A percentile compares a stretch with the other conserved stretches of the same genome.
Evolutionary conservation across 2,888 invertebrate genomes (phyloP).

Genomic region (Hypomecis atomaria): DNA sequence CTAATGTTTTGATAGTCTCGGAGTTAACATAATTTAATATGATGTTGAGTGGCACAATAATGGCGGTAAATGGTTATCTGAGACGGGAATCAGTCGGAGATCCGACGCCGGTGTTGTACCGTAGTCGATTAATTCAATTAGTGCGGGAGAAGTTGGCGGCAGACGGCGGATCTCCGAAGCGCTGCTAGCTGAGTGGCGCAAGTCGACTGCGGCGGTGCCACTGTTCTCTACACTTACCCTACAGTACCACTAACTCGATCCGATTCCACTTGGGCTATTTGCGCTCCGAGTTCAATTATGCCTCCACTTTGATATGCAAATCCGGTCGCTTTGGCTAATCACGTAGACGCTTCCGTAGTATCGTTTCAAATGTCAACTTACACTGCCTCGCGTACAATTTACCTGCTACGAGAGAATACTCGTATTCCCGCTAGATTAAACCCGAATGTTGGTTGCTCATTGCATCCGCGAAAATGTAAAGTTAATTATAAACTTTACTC

Average conservation of each 20-base stretch:
- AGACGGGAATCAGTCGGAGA: conserved; percentile 75
- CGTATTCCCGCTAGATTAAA: conserved; percentile 33
- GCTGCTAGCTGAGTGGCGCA: conserved; percentile 38
- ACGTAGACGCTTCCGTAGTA: conserved; percentile 75
- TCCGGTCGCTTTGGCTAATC: conserved; percentile 79
- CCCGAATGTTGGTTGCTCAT: conserved; percentile 32
- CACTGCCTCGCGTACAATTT: conserved; percentile 37
- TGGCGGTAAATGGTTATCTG: conserved; percentile 77
- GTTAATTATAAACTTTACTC: conserved; percentile 29
- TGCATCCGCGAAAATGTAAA: conserved; percentile 25
- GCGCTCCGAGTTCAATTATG: conserved; percentile 80
- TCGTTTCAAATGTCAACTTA: conserved; percentile 69
- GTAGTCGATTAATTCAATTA: conserved; percentile 81
- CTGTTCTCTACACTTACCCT: conserved; percentile 67
- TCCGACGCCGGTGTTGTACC: conserved; percentile 63
- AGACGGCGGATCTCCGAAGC: conserved; percentile 50
- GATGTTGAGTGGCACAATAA: conserved; percentile 74
- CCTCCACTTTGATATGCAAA: conserved; percentile 83
- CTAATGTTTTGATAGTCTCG: conserved; percentile 40
- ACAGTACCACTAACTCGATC: conserved; percentile 78
- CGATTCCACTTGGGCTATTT: conserved; percentile 81
- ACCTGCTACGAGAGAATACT: conserved; percentile 33
- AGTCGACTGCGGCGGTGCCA: conserved; percentile 41
- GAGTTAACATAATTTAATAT: conserved; percentile 68
- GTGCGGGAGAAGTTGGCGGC: conserved; percentile 64